phyloP scores from a whole-genome alignment of 1,140 invertebrate species.

The Coptotermes formosanus region DNA sequence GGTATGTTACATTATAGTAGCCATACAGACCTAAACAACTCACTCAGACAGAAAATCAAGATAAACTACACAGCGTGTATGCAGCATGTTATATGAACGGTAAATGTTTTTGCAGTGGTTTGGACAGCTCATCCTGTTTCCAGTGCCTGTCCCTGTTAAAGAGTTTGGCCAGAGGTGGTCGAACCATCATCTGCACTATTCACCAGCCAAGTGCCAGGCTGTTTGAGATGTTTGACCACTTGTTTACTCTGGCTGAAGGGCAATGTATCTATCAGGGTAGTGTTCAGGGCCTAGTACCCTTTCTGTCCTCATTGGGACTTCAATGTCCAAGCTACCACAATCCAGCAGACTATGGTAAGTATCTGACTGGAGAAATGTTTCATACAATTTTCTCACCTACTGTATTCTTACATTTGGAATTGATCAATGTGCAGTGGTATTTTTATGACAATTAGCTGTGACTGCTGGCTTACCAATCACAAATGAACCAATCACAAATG shows the following conservation, averaged over 20 bases:
- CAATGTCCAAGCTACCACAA: constrained; percentile 41
- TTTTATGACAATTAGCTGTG: too few species aligned
- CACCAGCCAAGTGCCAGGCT: constrained; percentile 80
- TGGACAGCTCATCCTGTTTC: constrained; percentile 71
- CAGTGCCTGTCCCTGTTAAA: constrained; percentile 62
- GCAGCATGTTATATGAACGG: too few species aligned
- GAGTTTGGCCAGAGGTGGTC: constrained; percentile 60
- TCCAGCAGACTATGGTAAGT: constrained; percentile 43
- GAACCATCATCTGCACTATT: constrained; percentile 78
- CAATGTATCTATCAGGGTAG: constrained; percentile 59
- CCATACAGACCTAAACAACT: too few species aligned
- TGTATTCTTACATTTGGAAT: too few species aligned
- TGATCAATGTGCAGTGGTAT: too few species aligned
- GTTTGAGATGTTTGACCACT: constrained; percentile 73
- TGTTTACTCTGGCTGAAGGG: constrained; percentile 59
- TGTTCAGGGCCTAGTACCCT: constrained; percentile 53
- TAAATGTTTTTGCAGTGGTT: constrained; percentile 55
- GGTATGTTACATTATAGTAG: too few species aligned
- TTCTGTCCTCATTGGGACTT: constrained; percentile 41
- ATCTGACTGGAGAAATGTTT: not conserved
- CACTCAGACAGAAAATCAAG: too few species aligned
- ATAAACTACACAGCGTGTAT: too few species aligned
- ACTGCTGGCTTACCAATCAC: too few species aligned
- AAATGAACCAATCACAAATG: too few species aligned
- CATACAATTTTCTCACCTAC: not conserved